Base-by-base conservation (phyloP, 2,888 invertebrate species). In the Julus scandinavius region DNA sequence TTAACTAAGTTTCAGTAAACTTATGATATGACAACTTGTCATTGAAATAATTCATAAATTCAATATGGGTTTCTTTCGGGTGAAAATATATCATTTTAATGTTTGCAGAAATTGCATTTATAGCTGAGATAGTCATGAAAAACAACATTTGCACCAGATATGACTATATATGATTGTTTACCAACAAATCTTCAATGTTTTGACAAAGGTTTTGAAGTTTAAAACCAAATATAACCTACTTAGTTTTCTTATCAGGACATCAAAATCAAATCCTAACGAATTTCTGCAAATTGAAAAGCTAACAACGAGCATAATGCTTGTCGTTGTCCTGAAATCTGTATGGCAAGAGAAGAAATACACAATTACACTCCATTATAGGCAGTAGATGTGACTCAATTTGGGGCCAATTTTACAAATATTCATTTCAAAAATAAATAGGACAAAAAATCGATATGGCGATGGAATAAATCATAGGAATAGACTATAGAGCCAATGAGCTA, bases 381-480 rank as follows among this genome's bases (percentile, higher is more conserved):
- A 58, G 58, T 63, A 63, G 63, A 63, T 63, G 63, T n/a, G n/a
- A 63, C n/a, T 1, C 63, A 63, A 58, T 20, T 63, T 63, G 63
- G 63, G 63, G 63, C 63, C 63, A 63, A 63, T 63, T 63, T 63
- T 63, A 63, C 17, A 63, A 17, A 63, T 58, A 58, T 4, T 15
- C 15, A 0, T 11, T 58, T 58, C 15, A 15, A 58, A 58, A 58
- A 58, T 17, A 63, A n/a, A n/a, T 63, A n/a, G 11, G n/a, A 63
- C 45, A 63, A 63, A n/a, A 63, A n/a, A 63, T 63, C 54, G n/a
- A 63, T 63, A 63, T 17, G 17, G n/a, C 63, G 63, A n/a, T 63
- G n/a, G 17, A 63, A n/a, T n/a, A 63, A 63, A 63, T 17, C 17
- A 63, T 63, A 63, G 63, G n/a, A 3, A 63, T 63, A 63, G 63